These are phyloP conservation scores for Neopelma chrysocephalum DNA, from an alignment of 2,797 vertebrate genomes.

Conservation along the genomic window DNA sequence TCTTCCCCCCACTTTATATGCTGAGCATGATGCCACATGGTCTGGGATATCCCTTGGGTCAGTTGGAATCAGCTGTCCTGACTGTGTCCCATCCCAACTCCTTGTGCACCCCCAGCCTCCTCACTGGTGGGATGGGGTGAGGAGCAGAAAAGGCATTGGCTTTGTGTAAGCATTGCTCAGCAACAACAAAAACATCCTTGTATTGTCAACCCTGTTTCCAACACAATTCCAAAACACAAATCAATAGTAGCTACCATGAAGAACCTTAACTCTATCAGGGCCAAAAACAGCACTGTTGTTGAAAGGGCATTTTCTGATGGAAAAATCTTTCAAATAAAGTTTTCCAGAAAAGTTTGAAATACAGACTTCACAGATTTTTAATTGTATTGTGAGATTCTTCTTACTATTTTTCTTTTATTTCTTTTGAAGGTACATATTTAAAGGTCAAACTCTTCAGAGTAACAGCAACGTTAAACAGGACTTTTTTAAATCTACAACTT, in stretches of 20 bases:
- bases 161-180: background rate
- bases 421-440: background rate
- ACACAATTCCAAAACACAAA: background rate
- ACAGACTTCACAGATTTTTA: background rate
- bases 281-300: background rate
- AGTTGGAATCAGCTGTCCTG: background rate
- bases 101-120: too few species aligned
- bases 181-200: accelerated
- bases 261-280: background rate
- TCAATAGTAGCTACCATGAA: accelerated
- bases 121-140: accelerated
- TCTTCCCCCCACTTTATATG: background rate
- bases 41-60: background rate
- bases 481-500: background rate
- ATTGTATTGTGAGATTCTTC: background rate
- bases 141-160: background rate
- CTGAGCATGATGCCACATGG: background rate
- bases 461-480: background rate
- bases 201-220: background rate
- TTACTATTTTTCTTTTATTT: background rate
- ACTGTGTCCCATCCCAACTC: background rate
- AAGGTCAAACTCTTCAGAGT: background rate
- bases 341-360: background rate
- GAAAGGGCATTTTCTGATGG: background rate
- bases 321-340: background rate